phyloP scores from a whole-genome alignment of 2,888 invertebrate genomes.

The Drosophila algonquin region DNA sequence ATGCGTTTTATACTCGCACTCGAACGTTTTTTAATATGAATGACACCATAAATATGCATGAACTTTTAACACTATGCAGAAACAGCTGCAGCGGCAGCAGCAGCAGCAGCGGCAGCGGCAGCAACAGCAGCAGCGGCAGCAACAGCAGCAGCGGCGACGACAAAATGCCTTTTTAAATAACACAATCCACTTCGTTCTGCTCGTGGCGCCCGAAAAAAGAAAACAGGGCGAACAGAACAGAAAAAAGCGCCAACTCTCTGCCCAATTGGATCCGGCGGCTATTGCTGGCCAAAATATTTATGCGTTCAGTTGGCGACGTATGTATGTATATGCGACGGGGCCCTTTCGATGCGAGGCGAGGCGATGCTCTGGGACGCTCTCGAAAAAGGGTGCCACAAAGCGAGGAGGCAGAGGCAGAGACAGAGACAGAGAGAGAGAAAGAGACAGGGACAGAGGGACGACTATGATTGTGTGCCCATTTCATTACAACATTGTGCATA shows the following conservation, averaged over 20 bases:
- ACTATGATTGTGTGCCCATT: constrained; percentile 56
- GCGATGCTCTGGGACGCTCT: neutral
- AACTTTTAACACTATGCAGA: constrained; percentile 76
- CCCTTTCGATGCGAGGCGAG: neutral
- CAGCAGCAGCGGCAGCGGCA: constrained; percentile 45
- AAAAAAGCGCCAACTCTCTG: constrained; percentile 53
- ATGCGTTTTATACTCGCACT: constrained; percentile 69
- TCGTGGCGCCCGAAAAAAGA: constrained; percentile 13
- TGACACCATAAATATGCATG: constrained; percentile 78
- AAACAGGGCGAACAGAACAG: constrained; percentile 25
- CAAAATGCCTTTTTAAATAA: constrained; percentile 76
- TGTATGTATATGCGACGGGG: constrained; percentile 1
- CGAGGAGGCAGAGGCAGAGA: neutral
- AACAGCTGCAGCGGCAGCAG: constrained; percentile 62
- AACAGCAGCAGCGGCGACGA: constrained; percentile 11
- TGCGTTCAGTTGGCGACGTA: constrained; percentile 50
- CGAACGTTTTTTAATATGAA: constrained; percentile 73
- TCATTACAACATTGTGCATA: constrained; percentile 80
- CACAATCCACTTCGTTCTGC: constrained; percentile 60
- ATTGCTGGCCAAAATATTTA: constrained; percentile 70
- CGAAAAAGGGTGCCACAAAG: constrained; percentile 12
- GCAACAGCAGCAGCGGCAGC: constrained; percentile 3
- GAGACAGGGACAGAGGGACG: neutral
- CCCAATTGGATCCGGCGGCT: constrained; percentile 50
- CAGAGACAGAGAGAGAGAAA: too few relatives aligned